Conservation (phyloP, 2,797 vertebrate species). For the Danio tinwini region DNA sequence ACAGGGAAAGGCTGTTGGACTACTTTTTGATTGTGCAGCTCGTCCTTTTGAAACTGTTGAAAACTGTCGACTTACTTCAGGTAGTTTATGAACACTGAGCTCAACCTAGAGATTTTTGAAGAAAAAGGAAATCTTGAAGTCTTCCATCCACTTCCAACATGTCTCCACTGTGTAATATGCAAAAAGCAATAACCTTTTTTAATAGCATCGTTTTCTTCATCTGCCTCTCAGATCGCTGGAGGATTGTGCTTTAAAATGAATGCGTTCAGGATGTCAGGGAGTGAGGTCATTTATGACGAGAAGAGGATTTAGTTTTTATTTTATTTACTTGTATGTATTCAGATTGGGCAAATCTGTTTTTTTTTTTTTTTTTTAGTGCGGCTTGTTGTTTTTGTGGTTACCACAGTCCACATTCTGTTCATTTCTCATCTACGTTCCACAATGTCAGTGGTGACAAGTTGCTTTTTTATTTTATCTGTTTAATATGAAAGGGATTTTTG, state of each 20-base stretch:
- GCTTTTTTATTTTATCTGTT: slow-evolving; percentile 69
- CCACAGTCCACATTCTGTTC: slow-evolving; percentile 53
- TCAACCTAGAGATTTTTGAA: slow-evolving; percentile 72
- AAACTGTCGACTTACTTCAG: slow-evolving; percentile 79
- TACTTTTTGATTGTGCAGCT: slow-evolving; percentile 84
- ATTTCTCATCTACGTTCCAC: slow-evolving; percentile 56
- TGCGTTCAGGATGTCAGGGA: slow-evolving; percentile 76
- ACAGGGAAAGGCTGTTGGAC: slow-evolving; percentile 82
- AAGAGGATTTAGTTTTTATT: slow-evolving; percentile 67
- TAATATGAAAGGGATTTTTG: slow-evolving; percentile 76
- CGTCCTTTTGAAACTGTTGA: slow-evolving; percentile 75
- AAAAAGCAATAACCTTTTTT: slow-evolving; percentile 84
- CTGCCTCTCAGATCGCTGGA: slow-evolving; percentile 70
- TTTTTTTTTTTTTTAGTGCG: slow-evolving; percentile 65
- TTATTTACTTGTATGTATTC: slow-evolving; percentile 52
- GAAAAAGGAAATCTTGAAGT: slow-evolving; percentile 74
- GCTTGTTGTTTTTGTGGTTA: slow-evolving; percentile 63
- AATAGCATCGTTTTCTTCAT: slow-evolving; percentile 63
- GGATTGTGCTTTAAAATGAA: slow-evolving; percentile 70
- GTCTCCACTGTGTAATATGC: slow-evolving; percentile 82
- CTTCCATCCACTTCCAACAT: slow-evolving; percentile 81
- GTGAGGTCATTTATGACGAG: slow-evolving; percentile 69
- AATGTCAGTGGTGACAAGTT: slow-evolving; percentile 68
- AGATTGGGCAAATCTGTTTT: slow-evolving; percentile 67
- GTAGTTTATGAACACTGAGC: slow-evolving; percentile 89